phyloP scores from a whole-genome alignment of 2,113 vertebrate genomes.

The Micromys minutus region DNA sequence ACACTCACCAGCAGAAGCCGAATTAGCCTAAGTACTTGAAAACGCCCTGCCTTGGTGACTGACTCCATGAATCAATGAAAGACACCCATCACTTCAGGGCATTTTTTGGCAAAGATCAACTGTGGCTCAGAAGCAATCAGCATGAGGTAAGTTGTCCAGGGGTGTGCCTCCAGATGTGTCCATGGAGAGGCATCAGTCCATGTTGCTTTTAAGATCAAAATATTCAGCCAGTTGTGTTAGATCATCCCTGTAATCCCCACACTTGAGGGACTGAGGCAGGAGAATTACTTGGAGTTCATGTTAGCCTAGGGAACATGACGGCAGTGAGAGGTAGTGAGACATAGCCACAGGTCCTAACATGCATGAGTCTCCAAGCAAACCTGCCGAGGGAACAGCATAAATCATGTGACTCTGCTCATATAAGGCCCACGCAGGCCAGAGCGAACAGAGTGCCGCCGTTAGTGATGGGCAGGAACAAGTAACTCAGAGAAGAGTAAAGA shows the following conservation, averaged over 20 bases:
- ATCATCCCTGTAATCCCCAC: not conserved
- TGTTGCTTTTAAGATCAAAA: not conserved
- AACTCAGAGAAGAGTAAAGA: not conserved
- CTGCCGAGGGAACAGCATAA: not conserved
- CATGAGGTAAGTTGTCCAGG: not conserved
- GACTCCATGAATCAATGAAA: not conserved
- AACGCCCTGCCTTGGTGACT: not conserved
- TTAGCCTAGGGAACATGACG: not conserved
- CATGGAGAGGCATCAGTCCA: not conserved
- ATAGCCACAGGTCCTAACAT: not conserved
- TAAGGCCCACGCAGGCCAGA: not conserved
- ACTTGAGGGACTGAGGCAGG: not conserved
- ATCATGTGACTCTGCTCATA: not conserved
- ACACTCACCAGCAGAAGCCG: not conserved
- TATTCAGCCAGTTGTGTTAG: not conserved
- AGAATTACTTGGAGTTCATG: not conserved
- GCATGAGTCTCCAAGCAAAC: not conserved
- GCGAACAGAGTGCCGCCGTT: not conserved
- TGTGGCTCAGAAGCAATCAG: not conserved
- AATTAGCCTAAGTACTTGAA: not conserved
- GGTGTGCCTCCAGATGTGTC: not conserved
- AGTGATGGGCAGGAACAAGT: not conserved
- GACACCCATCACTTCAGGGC: not conserved
- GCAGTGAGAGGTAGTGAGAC: conserved; percentile 6
- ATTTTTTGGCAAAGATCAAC: not conserved